Percentiles rank a stretch among this genome's conserved stretches.
These are phyloP conservation scores for Poeciliopsis paucimaculata DNA, from an alignment of 2,797 vertebrate species.

Conservation along the genomic window DNA sequence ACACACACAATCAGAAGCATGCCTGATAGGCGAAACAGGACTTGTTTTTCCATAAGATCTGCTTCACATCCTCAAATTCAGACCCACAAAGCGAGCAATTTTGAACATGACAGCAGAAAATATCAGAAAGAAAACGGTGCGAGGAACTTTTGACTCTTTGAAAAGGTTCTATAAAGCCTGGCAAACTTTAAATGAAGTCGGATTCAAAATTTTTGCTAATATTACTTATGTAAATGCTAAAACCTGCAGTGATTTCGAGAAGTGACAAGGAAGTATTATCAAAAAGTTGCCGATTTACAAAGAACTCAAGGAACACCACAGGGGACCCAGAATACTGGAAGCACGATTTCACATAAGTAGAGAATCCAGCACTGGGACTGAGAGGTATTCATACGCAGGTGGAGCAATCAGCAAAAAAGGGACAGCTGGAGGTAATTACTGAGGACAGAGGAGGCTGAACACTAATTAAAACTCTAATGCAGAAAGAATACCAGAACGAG, in stretches of 20 bases:
- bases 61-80: background rate
- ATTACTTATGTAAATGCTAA: background rate
- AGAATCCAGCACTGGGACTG: too few relatives aligned
- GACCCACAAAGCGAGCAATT: background rate
- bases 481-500: background rate
- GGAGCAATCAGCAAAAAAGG: background rate
- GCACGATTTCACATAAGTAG: too few relatives aligned
- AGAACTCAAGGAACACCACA: background rate
- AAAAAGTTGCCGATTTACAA: background rate
- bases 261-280: background rate
- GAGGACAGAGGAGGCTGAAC: background rate
- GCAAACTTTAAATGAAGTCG: background rate
- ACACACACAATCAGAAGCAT: background rate
- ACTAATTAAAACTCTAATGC: background rate
- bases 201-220: background rate
- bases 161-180: background rate
- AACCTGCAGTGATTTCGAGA: background rate
- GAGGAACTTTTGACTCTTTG: background rate
- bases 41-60: background rate
- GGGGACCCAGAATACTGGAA: background rate
- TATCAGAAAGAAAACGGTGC: background rate
- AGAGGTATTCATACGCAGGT: background rate
- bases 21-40: background rate
- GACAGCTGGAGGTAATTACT: background rate
- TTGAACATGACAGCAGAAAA: background rate